Conservation (phyloP, 2,888 invertebrate species). For the Clusia tigrina region DNA sequence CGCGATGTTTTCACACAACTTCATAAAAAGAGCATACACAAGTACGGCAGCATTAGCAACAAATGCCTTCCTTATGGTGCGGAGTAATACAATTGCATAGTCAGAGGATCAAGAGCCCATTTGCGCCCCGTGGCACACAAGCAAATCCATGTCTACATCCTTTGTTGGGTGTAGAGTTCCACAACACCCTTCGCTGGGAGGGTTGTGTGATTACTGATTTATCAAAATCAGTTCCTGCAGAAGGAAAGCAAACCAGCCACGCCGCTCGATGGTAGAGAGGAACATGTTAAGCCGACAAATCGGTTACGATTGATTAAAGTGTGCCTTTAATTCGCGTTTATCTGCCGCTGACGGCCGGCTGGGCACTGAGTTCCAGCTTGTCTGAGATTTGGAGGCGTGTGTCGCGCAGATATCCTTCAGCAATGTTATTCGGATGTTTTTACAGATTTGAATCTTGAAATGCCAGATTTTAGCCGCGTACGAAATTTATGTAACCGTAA, state of each 20-base stretch:
- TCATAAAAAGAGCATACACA: constrained; percentile 26
- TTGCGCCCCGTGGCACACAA: constrained; percentile 7
- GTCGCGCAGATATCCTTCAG: neutral
- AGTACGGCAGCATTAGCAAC: constrained; percentile 13
- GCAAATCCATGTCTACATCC: neutral
- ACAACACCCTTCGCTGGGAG: neutral
- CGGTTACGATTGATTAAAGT: constrained; percentile 63
- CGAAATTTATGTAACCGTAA: constrained; percentile 45
- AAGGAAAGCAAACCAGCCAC: constrained; percentile 26
- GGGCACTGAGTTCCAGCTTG: neutral
- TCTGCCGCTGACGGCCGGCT: constrained; percentile 22
- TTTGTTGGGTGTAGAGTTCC: neutral
- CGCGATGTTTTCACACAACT: constrained; percentile 25
- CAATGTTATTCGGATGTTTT: neutral
- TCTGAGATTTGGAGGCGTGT: neutral
- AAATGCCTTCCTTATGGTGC: neutral
- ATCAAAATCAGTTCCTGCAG: too few species aligned
- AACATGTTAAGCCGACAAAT: constrained; percentile 63
- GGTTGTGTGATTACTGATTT: too few species aligned
- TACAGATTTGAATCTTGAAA: constrained; percentile 11
- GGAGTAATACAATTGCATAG: neutral
- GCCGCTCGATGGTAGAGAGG: constrained; percentile 33
- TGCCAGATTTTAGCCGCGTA: constrained; percentile 36
- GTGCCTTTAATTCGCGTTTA: constrained; percentile 40
- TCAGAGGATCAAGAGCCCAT: constrained; percentile 15